Percentiles rank a stretch among this genome's conserved stretches.
These are phyloP conservation scores for Heliocidaris tuberculata DNA, from an alignment of 35 echinoderm and acorn worm genomes.

Conservation along the genomic window DNA sequence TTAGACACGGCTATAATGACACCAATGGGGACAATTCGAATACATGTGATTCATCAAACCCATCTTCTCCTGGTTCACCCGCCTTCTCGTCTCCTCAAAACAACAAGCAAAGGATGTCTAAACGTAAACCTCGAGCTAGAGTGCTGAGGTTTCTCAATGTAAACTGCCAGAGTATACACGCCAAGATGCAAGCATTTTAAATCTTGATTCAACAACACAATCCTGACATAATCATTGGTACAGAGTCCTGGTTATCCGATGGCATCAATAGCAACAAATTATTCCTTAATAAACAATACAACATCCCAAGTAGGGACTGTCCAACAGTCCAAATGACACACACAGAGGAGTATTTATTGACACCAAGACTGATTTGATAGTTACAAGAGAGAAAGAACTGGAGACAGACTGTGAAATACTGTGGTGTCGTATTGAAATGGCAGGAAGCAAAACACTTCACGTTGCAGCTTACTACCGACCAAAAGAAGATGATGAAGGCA, in stretches of 20 bases:
- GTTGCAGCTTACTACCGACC: constrained; percentile 18
- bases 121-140: too few relatives aligned
- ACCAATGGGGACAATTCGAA: too few relatives aligned
- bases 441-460: background rate
- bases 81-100: too few relatives aligned
- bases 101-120: too few relatives aligned
- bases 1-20: too few relatives aligned
- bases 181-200: too few relatives aligned
- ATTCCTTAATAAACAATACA: background rate
- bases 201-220: too few relatives aligned
- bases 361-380: background rate
- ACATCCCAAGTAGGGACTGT: background rate
- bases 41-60: too few relatives aligned
- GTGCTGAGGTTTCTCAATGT: too few relatives aligned
- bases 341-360: constrained; percentile 31
- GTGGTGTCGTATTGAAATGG: constrained; percentile 32
- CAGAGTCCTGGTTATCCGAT: constrained; percentile 21
- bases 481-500: background rate
- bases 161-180: too few relatives aligned
- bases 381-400: background rate
- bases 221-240: constrained; percentile 32
- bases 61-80: too few relatives aligned
- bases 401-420: constrained; percentile 47
- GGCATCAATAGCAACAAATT: background rate
- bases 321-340: background rate